Evolutionary conservation across 2,888 invertebrate species (phyloP).

Genomic region (Tetramorium bicarinatum): DNA sequence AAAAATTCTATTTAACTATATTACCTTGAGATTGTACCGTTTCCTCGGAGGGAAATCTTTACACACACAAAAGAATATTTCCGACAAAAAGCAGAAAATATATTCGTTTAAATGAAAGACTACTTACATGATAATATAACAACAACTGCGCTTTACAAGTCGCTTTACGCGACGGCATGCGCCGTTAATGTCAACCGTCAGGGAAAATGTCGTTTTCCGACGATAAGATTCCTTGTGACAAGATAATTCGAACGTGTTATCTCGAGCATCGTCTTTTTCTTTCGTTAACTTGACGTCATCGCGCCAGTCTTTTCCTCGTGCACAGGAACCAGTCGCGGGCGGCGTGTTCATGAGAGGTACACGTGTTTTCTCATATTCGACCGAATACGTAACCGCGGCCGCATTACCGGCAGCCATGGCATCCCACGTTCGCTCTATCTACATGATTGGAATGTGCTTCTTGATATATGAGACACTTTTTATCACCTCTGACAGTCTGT

Average conservation of each 20-base stretch:
- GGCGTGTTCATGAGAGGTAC: constrained; percentile 37
- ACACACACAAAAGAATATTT: not conserved
- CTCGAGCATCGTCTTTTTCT: constrained; percentile 1
- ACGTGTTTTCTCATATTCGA: constrained; percentile 44
- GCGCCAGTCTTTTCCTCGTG: constrained; percentile 27
- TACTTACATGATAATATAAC: not conserved
- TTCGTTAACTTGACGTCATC: constrained; percentile 30
- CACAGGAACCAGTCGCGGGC: not conserved
- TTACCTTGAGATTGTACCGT: not conserved
- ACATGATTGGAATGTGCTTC: not conserved
- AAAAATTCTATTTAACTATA: not conserved
- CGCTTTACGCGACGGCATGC: not conserved
- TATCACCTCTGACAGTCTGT: not conserved
- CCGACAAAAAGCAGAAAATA: not conserved
- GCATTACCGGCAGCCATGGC: constrained; percentile 44
- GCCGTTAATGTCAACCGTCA: not conserved
- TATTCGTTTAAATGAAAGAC: not conserved
- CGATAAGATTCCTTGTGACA: constrained; percentile 28
- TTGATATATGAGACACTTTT: not conserved
- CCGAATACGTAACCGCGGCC: constrained; percentile 56
- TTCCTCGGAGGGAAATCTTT: not conserved
- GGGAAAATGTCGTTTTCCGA: constrained; percentile 24
- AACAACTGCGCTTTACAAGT: not conserved
- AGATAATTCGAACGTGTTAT: constrained; percentile 10
- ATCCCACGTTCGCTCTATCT: constrained; percentile 22